These are phyloP conservation scores for Actinostola sp. DNA, from an alignment of 92 coral and sea anemone genomes.

Conservation along the genomic window DNA sequence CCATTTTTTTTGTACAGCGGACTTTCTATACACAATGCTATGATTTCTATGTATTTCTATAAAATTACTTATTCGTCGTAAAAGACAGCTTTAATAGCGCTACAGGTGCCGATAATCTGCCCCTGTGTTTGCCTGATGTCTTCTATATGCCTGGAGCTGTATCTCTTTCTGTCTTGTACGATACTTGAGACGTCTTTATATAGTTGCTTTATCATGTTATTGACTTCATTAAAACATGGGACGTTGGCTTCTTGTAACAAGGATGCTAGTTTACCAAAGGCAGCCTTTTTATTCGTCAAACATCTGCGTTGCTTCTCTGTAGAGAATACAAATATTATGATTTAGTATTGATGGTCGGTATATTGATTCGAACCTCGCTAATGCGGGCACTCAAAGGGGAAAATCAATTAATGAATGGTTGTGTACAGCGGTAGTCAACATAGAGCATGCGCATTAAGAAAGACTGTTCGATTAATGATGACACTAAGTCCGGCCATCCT, in stretches of 20 bases:
- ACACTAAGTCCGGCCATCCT: too few relatives aligned
- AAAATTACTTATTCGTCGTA: slow-evolving; percentile 73
- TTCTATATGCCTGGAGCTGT: slow-evolving; percentile 82
- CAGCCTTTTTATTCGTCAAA: slow-evolving; percentile 62
- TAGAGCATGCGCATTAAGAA: too few relatives aligned
- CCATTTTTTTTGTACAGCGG: neutral
- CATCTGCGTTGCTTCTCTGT: slow-evolving; percentile 59
- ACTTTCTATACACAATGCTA: neutral
- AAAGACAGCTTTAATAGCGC: slow-evolving; percentile 69
- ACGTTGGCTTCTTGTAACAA: slow-evolving; percentile 55
- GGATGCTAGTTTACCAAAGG: slow-evolving; percentile 36
- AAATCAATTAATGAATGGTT: too few relatives aligned
- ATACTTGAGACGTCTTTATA: slow-evolving; percentile 59
- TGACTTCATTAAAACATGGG: slow-evolving; percentile 53
- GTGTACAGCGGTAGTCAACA: too few relatives aligned
- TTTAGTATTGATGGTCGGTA: too few relatives aligned
- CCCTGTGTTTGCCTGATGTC: slow-evolving; percentile 79
- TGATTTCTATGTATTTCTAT: too few relatives aligned
- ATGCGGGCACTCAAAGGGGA: too few relatives aligned
- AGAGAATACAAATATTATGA: too few relatives aligned
- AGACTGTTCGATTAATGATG: too few relatives aligned
- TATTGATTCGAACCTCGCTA: too few relatives aligned
- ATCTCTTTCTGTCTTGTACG: slow-evolving; percentile 80
- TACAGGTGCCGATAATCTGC: slow-evolving; percentile 75
- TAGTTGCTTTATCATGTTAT: slow-evolving; percentile 48